Conservation (phyloP, 2,113 vertebrate genomes). For the Delphinus delphis region DNA sequence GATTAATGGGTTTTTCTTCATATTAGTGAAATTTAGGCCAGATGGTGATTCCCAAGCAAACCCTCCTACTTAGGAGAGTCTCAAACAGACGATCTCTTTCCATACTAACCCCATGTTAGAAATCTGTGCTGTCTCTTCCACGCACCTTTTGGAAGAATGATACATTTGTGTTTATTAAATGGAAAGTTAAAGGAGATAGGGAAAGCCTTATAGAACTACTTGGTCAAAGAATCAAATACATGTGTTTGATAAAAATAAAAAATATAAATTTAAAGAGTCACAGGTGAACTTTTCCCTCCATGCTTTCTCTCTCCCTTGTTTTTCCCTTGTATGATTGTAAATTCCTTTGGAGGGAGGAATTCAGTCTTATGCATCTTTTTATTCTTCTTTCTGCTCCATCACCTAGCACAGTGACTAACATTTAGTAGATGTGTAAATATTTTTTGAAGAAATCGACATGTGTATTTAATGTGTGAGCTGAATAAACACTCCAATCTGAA, state of each 20-base stretch:
- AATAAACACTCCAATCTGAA: neutral
- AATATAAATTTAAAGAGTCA: neutral
- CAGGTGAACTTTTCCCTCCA: neutral
- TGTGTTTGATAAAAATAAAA: neutral
- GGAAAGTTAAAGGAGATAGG: neutral
- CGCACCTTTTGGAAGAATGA: neutral
- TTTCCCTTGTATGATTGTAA: neutral
- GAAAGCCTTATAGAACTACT: neutral
- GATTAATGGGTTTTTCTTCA: neutral
- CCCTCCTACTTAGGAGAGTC: neutral
- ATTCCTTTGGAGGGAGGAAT: neutral
- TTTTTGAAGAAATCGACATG: neutral
- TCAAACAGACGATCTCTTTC: constrained; percentile 6
- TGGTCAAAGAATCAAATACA: neutral
- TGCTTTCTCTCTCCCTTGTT: neutral
- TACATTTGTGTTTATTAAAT: neutral
- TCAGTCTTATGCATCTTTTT: neutral
- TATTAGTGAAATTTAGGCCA: constrained; percentile 20
- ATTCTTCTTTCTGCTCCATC: neutral
- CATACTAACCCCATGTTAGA: neutral
- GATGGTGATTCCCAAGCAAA: constrained; percentile 21
- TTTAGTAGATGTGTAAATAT: neutral
- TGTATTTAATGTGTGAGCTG: neutral
- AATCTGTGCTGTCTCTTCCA: neutral
- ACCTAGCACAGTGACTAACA: neutral